Evolutionary conservation across 2,797 vertebrate species (phyloP).

Genomic region (Pristis pectinata): DNA sequence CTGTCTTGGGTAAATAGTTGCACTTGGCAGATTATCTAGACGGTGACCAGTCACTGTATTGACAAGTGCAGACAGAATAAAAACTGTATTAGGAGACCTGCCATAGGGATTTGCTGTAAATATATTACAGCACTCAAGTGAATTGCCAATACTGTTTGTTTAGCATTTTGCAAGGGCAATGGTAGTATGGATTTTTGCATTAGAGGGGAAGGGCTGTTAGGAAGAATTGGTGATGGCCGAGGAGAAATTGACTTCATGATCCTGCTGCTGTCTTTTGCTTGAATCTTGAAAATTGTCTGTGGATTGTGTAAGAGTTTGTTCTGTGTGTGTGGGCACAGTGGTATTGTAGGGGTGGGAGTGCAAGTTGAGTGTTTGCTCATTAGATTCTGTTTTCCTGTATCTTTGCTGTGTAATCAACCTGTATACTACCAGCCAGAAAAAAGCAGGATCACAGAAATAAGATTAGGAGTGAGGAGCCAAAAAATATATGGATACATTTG

Average conservation of each 20-base stretch:
- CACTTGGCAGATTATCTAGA: constrained; percentile 51
- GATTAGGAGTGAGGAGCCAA: too few species aligned
- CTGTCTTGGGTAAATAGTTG: constrained; percentile 50
- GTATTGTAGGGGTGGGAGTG: constrained; percentile 41
- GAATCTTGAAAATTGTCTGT: constrained; percentile 54
- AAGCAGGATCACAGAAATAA: constrained; percentile 2
- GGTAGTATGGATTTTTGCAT: constrained; percentile 71
- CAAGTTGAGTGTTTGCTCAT: neutral
- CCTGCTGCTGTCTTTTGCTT: constrained; percentile 53
- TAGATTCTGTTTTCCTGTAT: constrained; percentile 38
- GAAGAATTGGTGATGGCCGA: constrained; percentile 60
- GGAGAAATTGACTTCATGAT: constrained; percentile 62
- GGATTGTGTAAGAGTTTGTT: constrained; percentile 50
- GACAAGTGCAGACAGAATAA: constrained; percentile 56
- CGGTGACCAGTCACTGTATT: constrained; percentile 56
- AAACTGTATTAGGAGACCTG: constrained; percentile 57
- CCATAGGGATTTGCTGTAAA: constrained; percentile 64
- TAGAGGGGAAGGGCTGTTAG: constrained; percentile 61
- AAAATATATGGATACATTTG: neutral
- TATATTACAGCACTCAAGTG: constrained; percentile 67
- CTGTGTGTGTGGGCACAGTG: neutral
- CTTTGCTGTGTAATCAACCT: constrained; percentile 41
- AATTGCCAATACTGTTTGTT: constrained; percentile 73
- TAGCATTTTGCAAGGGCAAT: constrained; percentile 69
- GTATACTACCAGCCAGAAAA: constrained; percentile 21